These are phyloP conservation scores for Platysternon megacephalum DNA, from an alignment of 2,113 vertebrate genomes.

Conservation along the genomic window DNA sequence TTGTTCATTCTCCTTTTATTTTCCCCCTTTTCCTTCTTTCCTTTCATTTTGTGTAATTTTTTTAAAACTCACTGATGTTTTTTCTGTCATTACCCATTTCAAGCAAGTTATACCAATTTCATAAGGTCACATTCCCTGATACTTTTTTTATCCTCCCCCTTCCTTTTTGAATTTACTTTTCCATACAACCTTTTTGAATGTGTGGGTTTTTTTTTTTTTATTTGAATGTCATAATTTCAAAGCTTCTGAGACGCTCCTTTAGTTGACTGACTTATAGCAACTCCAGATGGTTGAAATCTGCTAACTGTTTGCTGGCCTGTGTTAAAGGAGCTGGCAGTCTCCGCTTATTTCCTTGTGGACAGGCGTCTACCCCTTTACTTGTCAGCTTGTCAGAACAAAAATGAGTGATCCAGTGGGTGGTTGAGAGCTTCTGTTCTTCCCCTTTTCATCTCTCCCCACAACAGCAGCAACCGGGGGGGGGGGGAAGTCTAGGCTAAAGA, in stretches of 20 bases:
- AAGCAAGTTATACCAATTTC: background rate
- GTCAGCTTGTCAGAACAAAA: background rate
- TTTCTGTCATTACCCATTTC: background rate
- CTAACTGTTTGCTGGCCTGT: background rate
- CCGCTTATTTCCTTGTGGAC: background rate
- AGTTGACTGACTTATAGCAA: background rate
- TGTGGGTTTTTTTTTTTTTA: background rate
- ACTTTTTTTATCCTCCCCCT: background rate
- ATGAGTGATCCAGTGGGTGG: background rate
- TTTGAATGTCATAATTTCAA: background rate
- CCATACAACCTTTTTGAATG: background rate
- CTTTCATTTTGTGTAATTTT: background rate
- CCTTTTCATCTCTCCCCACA: background rate
- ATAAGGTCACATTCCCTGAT: background rate
- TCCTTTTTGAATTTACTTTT: background rate
- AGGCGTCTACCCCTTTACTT: background rate
- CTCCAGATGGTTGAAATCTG: background rate
- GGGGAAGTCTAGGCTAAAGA: conserved; percentile 3
- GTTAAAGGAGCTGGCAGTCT: background rate
- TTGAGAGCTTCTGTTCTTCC: conserved; percentile 7
- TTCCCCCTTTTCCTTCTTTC: background rate
- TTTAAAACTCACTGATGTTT: background rate
- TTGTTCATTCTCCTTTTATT: background rate
- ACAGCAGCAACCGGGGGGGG: too few relatives aligned
- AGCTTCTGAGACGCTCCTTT: background rate